phyloP scores from a whole-genome alignment of 2,797 vertebrate species.

The Gallirallus australis region DNA sequence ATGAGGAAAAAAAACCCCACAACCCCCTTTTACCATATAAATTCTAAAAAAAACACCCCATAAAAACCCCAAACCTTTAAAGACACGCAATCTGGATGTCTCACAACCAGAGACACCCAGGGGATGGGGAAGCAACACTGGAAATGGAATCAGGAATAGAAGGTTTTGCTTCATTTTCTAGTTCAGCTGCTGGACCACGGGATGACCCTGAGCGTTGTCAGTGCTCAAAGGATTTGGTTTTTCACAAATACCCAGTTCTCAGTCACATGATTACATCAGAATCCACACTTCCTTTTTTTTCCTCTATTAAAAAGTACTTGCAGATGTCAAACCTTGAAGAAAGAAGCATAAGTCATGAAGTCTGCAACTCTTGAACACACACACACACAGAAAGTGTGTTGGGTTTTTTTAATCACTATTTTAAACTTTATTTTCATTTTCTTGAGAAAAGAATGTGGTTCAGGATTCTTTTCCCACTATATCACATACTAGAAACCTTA shows the following conservation, averaged over 20 bases:
- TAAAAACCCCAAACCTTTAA: background rate
- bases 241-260: background rate
- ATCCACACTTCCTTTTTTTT: conserved; percentile 4
- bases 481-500: background rate
- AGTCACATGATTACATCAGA: conserved; percentile 41
- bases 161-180: background rate
- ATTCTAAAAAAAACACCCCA: background rate
- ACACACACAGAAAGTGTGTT: background rate
- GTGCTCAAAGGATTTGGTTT: background rate
- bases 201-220: background rate
- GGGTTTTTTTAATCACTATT: background rate
- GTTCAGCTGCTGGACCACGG: background rate
- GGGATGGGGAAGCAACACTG: background rate
- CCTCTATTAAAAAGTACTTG: background rate
- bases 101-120: background rate
- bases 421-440: background rate
- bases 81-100: background rate
- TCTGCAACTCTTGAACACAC: background rate
- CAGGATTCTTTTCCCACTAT: background rate
- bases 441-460: background rate
- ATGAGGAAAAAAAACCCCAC: background rate
- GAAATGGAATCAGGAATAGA: background rate
- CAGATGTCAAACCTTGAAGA: background rate
- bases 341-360: rapidly evolving
- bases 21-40: background rate